phyloP scores from a whole-genome alignment of 2,797 vertebrate genomes.

The Clarias fuscus region DNA sequence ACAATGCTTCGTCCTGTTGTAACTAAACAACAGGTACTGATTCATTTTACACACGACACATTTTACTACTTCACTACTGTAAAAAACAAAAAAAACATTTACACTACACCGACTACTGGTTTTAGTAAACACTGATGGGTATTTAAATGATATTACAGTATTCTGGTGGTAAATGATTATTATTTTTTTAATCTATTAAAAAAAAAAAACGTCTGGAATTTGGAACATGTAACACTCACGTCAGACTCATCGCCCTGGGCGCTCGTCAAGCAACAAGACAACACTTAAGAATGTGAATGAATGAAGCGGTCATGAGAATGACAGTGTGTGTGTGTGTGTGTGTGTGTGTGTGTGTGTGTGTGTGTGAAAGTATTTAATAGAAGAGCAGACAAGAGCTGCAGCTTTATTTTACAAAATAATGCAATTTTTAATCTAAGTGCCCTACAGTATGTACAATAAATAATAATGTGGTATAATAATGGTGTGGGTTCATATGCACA shows the following conservation, averaged over 20 bases:
- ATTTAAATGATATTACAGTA: not conserved
- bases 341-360: no score
- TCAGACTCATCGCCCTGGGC: not conserved
- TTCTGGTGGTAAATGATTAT: no score
- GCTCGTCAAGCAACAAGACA: not conserved
- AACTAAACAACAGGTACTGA: not conserved
- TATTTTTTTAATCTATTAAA: no score
- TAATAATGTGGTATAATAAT: no score
- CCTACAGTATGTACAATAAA: no score
- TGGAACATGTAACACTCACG: not conserved
- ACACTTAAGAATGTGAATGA: not conserved
- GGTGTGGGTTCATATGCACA: no score
- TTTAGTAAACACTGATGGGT: not conserved
- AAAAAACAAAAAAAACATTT: not conserved
- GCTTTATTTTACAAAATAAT: not conserved
- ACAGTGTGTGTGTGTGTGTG: not conserved
- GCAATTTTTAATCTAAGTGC: not conserved
- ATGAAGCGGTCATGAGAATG: not conserved
- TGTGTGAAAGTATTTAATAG: not conserved
- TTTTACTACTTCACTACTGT: not conserved
- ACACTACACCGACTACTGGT: not conserved
- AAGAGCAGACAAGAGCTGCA: not conserved
- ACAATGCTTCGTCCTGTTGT: not conserved
- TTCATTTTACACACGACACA: not conserved
- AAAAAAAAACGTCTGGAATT: not conserved